Evolutionary conservation across 2,888 invertebrate genomes (phyloP), one percentile per base, ranked within the genome.

Genomic region (Rugalucina vietnamica): DNA sequence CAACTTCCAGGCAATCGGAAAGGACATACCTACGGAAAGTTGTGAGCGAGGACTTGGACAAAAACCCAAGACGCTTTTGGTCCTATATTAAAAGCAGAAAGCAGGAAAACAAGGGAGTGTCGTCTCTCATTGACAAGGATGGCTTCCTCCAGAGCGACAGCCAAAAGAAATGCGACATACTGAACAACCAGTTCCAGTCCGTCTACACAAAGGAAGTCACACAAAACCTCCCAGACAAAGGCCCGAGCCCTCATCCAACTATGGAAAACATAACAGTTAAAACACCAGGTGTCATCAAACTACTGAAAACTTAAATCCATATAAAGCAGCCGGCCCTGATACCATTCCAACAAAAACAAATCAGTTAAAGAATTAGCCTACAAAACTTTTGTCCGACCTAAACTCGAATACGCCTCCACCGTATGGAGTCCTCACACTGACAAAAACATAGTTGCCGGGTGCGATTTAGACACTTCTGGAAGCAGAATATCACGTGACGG

Each of bases 1-100:
- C 27, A n/a, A 12, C 24, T 12, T 8, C 57, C 57, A 12, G 57
- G 12, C 10, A 27, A 2, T 10, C 27, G 12, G 21, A 57, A 3
- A 57, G 57, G 14, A 57, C 8, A 12, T 27, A 57, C 29, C 24
- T 57, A 29, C 21, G 8, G n/a, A 29, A 57, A 8, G 27, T 57
- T 57, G 54, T 54, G 18, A 54, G 54, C 21, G n/a, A 21, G 4
- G 57, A 57, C 14, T n/a, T 57, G 27, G 29, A 57, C 8, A 12
- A 57, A n/a, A 27, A 57, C 27, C 21, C 71, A 21, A 78, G 71
- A 32, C 69, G 70, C n/a, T 78, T 78, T 49, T 71, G 50, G 43
- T 24, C 70, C 1, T 78, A 43, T 32, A 71, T 78, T 24, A 78
- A 78, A 27, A 34, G 32, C 75, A 75, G 54, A 32, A 54, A 32